Evolutionary conservation across 2,888 invertebrate species (phyloP).

Genomic region (Yponomeuta sedellus): DNA sequence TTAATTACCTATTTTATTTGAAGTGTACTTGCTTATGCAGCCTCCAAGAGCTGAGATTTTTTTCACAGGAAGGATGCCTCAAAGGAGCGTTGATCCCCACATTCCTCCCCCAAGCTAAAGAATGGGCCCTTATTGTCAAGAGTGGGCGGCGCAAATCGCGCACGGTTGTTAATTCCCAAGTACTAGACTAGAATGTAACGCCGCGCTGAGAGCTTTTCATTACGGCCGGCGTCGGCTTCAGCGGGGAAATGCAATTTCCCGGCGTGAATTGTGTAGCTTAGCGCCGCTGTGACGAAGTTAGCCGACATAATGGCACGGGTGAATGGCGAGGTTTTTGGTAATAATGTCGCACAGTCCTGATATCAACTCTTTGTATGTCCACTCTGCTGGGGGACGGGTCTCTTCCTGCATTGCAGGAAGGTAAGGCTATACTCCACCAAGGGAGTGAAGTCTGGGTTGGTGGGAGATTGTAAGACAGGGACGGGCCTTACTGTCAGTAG

Average conservation of each 20-base stretch:
- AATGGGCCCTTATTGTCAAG: neutral
- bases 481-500: too few relatives aligned
- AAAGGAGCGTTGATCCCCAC: constrained; percentile 18
- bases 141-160: neutral
- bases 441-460: too few relatives aligned
- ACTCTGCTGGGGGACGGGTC: too few relatives aligned
- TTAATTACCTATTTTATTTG: too few relatives aligned
- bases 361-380: too few relatives aligned
- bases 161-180: constrained; percentile 37
- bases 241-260: constrained; percentile 55
- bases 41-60: neutral
- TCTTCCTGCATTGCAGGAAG: too few relatives aligned
- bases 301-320: neutral
- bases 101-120: constrained; percentile 25
- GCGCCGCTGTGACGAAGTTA: neutral
- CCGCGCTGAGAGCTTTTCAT: constrained; percentile 49
- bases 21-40: too few relatives aligned
- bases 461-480: too few relatives aligned
- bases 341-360: neutral
- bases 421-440: too few relatives aligned
- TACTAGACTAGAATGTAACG: constrained; percentile 47
- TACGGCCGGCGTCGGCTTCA: constrained; percentile 44
- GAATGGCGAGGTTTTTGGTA: neutral
- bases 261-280: constrained; percentile 31
- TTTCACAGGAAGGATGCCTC: neutral